phyloP scores from a whole-genome alignment of 2,888 invertebrate species.

The Syritta pipiens region DNA sequence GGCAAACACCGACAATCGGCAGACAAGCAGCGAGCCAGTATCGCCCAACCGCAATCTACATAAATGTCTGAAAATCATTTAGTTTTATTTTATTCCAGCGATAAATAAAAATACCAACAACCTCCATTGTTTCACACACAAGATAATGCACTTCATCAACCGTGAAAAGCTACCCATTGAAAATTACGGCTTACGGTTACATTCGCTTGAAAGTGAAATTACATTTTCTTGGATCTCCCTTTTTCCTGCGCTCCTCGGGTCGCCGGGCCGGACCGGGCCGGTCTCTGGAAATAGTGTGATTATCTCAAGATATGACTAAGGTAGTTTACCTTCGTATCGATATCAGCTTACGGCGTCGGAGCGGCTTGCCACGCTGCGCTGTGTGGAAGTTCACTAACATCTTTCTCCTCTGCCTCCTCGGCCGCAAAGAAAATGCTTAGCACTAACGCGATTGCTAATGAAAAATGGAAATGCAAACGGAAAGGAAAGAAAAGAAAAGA shows the following conservation, averaged over 20 bases:
- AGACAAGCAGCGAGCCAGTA: conserved; percentile 4
- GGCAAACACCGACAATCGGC: conserved; percentile 12
- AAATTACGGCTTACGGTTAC: conserved; percentile 63
- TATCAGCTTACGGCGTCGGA: conserved; percentile 56
- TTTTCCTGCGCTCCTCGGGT: background rate
- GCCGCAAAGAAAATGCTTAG: conserved; percentile 35
- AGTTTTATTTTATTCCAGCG: conserved; percentile 57
- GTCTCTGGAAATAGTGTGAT: conserved; percentile 54
- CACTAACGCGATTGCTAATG: no score
- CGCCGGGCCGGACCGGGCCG: background rate
- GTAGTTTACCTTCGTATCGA: conserved; percentile 67
- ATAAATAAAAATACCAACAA: conserved; percentile 64
- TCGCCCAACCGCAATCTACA: conserved; percentile 51
- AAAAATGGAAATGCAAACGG: conserved; percentile 56
- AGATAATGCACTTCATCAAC: conserved; percentile 67
- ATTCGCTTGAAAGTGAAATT: conserved; percentile 68
- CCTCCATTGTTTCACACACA: conserved; percentile 59
- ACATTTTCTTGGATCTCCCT: conserved; percentile 52
- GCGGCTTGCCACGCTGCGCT: background rate
- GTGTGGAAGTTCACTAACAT: conserved; percentile 63
- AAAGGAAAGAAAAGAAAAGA: conserved; percentile 21
- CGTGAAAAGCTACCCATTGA: conserved; percentile 64
- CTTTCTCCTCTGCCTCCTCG: conserved; percentile 30
- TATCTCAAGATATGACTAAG: conserved; percentile 65
- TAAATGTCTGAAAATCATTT: conserved; percentile 62